Evolutionary conservation across 2,888 invertebrate species (phyloP), one percentile per base, ranked within the genome.

Genomic region (Crematogaster levior): DNA sequence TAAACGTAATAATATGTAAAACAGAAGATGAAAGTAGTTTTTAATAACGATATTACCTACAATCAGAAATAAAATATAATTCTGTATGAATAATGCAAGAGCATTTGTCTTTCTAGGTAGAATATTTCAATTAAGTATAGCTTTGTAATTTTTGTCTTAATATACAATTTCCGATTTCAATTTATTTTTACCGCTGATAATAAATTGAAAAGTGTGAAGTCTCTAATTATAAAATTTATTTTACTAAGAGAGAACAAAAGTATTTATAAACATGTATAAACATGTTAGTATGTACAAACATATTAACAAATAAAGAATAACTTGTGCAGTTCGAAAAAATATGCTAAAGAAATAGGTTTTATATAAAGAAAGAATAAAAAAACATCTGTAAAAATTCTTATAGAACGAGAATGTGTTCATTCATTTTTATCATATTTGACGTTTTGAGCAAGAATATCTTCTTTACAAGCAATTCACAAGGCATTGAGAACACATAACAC

Each of bases 1-100:
- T 68, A 77, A 79, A 79, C 15, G 61, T 46, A 12, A 61, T 61
- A 74, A 74, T 46, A 65, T 40, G 24, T 21, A 43, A 79, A 70
- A 56, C 12, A 5, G 4, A 15, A 43, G 24, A 70, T 79, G 6
- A 79, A 30, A 70, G 43, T 40, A 68, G 15, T 53, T 79, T n/a
- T 68, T 68, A 77, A 68, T 77, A 34, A 56, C 24, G 10, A 1
- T 77, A 15, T 53, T 66, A 53, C 27, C 40, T 60, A 6, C 30
- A 70, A 77, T 68, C 12, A 79, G 24, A 43, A 30, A 21, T 56
- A 79, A 79, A 79, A 9, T 12, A 5, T 56, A 56, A 79, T 79
- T 53, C 10, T 43, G 40, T 56, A 43, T 68, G 53, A 77, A 40
- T 77, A 68, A 43, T 43, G 30, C 18, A 66, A 18, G 12, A 27